A percentile compares a stretch with the other conserved stretches of the same genome.
Conservation (phyloP, 2,797 vertebrate genomes). For the Cirrhinus molitorella region DNA sequence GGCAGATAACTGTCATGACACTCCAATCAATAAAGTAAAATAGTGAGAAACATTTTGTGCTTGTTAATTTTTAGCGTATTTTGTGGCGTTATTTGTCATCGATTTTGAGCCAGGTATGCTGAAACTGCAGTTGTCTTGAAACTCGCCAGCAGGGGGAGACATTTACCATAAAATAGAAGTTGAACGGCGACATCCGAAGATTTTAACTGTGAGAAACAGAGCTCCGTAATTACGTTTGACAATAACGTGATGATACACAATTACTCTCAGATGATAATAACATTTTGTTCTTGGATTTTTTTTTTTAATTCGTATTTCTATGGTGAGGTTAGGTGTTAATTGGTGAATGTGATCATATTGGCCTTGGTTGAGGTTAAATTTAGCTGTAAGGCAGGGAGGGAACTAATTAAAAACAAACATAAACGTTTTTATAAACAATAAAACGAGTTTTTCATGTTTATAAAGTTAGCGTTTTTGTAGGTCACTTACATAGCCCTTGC, state of each 20-base stretch:
- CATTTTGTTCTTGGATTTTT: background rate
- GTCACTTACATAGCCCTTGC: background rate
- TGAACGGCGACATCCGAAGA: background rate
- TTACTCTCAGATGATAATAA: background rate
- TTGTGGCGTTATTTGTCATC: background rate
- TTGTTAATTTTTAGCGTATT: background rate
- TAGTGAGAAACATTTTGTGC: constrained; percentile 17
- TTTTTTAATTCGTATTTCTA: background rate
- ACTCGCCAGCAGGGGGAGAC: constrained; percentile 71
- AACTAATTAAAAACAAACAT: background rate
- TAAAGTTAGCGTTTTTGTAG: background rate
- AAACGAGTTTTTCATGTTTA: no score
- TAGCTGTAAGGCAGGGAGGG: background rate
- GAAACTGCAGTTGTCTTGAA: no score
- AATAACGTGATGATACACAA: background rate
- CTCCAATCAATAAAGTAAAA: constrained; percentile 54
- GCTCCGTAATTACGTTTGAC: background rate
- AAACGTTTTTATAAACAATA: background rate
- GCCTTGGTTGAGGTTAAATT: background rate
- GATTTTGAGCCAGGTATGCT: no score
- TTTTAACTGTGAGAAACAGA: background rate
- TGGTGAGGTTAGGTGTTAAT: background rate
- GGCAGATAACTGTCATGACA: constrained; percentile 22
- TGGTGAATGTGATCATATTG: background rate
- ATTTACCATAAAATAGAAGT: constrained; percentile 63